Base-by-base conservation (phyloP, 2,797 vertebrate genomes). In the Meda fulgida region DNA sequence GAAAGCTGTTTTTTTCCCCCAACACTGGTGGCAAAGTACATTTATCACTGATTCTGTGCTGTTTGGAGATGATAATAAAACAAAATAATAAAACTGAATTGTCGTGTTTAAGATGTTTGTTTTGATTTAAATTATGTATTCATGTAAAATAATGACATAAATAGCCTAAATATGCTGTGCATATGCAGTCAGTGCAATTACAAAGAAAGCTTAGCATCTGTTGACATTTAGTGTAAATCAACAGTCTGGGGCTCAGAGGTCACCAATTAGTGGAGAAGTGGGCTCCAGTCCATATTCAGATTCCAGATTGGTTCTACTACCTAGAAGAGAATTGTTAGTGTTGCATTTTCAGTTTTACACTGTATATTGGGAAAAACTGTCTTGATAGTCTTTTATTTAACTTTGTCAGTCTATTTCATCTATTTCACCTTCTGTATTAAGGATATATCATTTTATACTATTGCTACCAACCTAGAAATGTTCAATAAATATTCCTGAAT, bases 261-360 rank as follows among this genome's bases (percentile, higher is more conserved):
- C 89, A 84, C 69, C 80, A 84, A 87, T 36, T 70, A 46, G 13
- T 46, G 43, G 46, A 48, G 14, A 48, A 40, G 10, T 40, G 19
- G 19, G 34, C 66, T n/a, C 19, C 21, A 40, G 23, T 70, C 36
- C 7, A 43, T n/a, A 43, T 71, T 71, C 38, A 46, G 7, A 9
- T 29, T 43, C 14, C 14, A 9, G 7, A 72, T 18, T 72, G 40
- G n/a, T 46, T 26, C 23, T 58, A 5, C 21, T n/a, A 21, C 19
- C 53, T 55, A 55, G 53, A 14, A 14, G 11, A n/a, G n/a, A 29
- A 16, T 29, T 21, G 14, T 63, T 29, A 29, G n/a, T 29, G n/a
- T 26, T 60, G 58, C n/a, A 60, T 60, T 60, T 63, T 5, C 8
- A 51, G 0, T 70, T 11, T 51, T 31, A 19, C 16, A 46, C 69